Evolutionary conservation across 2,888 invertebrate species (phyloP).

Genomic region (Torymus auratus): DNA sequence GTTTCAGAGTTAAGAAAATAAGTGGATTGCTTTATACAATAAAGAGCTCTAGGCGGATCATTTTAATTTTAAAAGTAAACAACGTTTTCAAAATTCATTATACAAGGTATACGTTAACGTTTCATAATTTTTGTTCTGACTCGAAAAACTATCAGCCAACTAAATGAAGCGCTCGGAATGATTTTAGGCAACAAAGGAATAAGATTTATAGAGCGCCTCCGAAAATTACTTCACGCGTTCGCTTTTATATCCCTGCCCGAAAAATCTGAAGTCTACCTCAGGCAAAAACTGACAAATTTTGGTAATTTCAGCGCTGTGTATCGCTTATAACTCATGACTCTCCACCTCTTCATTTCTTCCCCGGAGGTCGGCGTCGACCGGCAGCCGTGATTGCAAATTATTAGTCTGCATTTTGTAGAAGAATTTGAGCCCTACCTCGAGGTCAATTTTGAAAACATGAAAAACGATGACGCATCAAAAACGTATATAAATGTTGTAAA

Average conservation of each 20-base stretch:
- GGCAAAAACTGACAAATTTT: conserved; percentile 51
- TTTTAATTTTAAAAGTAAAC: too few species aligned
- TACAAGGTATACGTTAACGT: too few species aligned
- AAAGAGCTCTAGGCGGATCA: too few species aligned
- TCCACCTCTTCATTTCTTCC: background rate
- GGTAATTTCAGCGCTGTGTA: conserved; percentile 8
- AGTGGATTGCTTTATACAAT: too few species aligned
- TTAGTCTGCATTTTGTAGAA: conserved; percentile 21
- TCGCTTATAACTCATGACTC: conserved; percentile 15
- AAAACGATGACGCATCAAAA: background rate
- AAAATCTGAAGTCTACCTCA: conserved; percentile 3
- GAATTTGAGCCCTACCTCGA: background rate
- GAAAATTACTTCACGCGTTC: background rate
- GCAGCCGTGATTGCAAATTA: conserved; percentile 42
- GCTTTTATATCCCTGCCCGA: conserved; percentile 48
- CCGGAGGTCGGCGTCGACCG: conserved; percentile 12
- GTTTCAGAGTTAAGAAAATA: too few species aligned
- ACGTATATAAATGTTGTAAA: too few species aligned
- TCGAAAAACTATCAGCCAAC: too few species aligned
- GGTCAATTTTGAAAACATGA: background rate
- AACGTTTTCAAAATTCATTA: too few species aligned
- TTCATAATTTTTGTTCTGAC: too few species aligned
- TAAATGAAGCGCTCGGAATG: too few species aligned
- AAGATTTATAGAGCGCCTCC: conserved; percentile 17
- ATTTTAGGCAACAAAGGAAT: background rate